Percentiles rank a stretch among this genome's conserved stretches.
Conservation (phyloP, 2,113 vertebrate genomes). For the Oplegnathus fasciatus region DNA sequence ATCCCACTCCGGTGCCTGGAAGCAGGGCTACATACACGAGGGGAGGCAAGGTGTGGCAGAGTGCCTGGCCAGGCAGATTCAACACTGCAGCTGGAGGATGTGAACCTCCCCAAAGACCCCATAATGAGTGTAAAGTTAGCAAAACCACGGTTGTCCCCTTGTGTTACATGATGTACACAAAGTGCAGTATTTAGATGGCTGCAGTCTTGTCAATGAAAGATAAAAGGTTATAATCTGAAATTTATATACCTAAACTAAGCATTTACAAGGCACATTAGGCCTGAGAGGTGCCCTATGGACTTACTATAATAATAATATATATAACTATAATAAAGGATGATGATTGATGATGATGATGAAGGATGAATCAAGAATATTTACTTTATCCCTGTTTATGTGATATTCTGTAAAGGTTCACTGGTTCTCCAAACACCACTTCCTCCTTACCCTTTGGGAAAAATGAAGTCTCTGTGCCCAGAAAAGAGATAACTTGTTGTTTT, state of each 20-base stretch:
- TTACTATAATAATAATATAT: conserved; percentile 26
- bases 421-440: conserved; percentile 5
- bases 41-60: conserved; percentile 62
- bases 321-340: conserved; percentile 8
- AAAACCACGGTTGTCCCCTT: conserved; percentile 23
- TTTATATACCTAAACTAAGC: conserved; percentile 19
- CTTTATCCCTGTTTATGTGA: conserved; percentile 11
- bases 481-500: too few relatives aligned
- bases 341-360: too few relatives aligned
- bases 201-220: conserved; percentile 9
- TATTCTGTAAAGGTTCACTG: conserved; percentile 5
- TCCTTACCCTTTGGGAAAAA: background rate
- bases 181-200: conserved; percentile 37
- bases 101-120: conserved; percentile 32
- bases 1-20: conserved; percentile 56
- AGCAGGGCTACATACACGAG: conserved; percentile 10
- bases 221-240: conserved; percentile 7
- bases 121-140: conserved; percentile 37
- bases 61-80: conserved; percentile 45
- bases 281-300: background rate
- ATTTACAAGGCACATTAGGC: conserved; percentile 33
- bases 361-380: conserved; percentile 19
- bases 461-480: too few relatives aligned
- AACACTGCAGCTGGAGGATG: conserved; percentile 47
- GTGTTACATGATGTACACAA: conserved; percentile 31